Evolutionary conservation across 2,888 invertebrate genomes (phyloP), one percentile per base, ranked within the genome.

Genomic region (Synergus itoensis): DNA sequence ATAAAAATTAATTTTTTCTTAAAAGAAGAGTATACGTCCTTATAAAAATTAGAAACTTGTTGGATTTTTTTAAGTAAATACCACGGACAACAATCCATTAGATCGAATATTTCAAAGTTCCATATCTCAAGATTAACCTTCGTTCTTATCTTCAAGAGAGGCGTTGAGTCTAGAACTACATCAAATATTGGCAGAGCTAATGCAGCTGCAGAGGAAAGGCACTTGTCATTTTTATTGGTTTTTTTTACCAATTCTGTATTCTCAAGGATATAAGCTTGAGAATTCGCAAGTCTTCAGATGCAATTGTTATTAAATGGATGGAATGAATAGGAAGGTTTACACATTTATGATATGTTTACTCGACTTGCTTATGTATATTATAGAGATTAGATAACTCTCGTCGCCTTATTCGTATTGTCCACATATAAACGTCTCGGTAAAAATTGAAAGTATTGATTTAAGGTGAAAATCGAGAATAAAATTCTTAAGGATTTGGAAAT

Each of bases 171-270:
- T 82, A 75, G 76, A 84, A 83, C 83, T 84, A 84, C 82, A 36
- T 36, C 87, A 88, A 89, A 89, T 89, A 89, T 89, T 88, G 82
- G 83, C 88, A 88, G 87, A 86, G 86, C 82, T 83, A 83, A 82
- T 85, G 86, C 88, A 86, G 88, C 87, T 88, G 86, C 76, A 36
- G 65, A 65, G 36, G n/a, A 64, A 14, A 64, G 21, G 12, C 40
- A 43, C 43, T 40, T 28, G 16, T 11, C 65, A 41, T 12, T 43
- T 65, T 28, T 65, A 28, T 65, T 65, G 57, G 18, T 18, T 57
- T n/a, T 57, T 57, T n/a, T 18, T n/a, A 5, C 36, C 36, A 36
- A 36, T n/a, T 57, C n/a, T 57, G 12, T 57, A 8, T 57, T n/a
- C 60, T 62, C 11, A 62, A 1, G 18, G 60, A 62, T 62, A 3